Conservation (phyloP, 2,113 vertebrate species). For the Eonycteris spelaea region DNA sequence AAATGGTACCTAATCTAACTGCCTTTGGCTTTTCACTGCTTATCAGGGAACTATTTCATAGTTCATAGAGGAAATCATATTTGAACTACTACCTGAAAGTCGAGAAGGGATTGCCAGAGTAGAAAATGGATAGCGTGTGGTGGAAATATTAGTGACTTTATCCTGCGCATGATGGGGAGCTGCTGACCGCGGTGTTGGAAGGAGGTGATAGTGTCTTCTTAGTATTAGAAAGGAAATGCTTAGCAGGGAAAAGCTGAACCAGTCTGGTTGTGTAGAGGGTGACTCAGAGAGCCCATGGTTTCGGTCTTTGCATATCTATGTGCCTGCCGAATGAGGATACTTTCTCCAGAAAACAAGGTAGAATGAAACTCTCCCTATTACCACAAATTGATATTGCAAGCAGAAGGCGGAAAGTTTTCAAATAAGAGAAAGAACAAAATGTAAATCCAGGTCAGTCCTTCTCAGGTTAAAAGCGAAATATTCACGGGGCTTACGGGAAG, state of each 20-base stretch:
- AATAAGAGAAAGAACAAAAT: background rate
- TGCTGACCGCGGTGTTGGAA: background rate
- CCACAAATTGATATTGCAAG: background rate
- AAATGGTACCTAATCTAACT: background rate
- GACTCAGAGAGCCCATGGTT: background rate
- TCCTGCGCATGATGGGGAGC: background rate
- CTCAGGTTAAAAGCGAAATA: background rate
- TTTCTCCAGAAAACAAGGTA: background rate
- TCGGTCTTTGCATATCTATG: background rate
- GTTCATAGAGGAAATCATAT: background rate
- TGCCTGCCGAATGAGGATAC: background rate
- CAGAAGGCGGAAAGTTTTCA: background rate
- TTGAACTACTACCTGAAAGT: background rate
- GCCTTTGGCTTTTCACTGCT: background rate
- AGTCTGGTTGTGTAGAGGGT: accelerated
- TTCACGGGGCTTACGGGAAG: background rate
- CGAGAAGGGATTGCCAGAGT: background rate
- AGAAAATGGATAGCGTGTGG: background rate
- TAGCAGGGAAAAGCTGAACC: background rate
- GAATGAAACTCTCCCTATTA: background rate
- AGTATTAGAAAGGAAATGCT: background rate
- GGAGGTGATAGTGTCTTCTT: background rate
- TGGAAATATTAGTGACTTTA: background rate
- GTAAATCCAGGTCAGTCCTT: background rate
- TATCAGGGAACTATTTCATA: background rate